phyloP scores from a whole-genome alignment of 2,113 vertebrate species.

The Sorex araneus region DNA sequence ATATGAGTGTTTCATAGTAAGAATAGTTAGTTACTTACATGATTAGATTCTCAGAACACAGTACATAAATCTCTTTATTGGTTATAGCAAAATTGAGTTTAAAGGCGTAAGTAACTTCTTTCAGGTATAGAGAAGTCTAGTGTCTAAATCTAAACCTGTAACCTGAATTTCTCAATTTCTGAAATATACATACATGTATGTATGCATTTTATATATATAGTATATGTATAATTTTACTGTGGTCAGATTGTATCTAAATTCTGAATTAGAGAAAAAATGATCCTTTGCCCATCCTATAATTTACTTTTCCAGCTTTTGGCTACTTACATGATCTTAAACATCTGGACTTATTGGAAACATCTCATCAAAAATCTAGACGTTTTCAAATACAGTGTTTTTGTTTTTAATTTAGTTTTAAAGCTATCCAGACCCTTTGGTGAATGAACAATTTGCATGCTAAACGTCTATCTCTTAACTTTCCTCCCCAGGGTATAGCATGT shows the following conservation, averaged over 20 bases:
- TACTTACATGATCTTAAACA: slow-evolving; percentile 72
- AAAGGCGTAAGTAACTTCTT: slow-evolving; percentile 54
- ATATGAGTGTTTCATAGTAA: slow-evolving; percentile 35
- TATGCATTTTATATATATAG: too few species aligned
- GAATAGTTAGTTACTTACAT: slow-evolving; percentile 35
- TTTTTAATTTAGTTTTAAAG: not conserved
- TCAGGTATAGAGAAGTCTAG: slow-evolving; percentile 39
- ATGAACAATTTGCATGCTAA: slow-evolving; percentile 22
- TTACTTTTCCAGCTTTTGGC: slow-evolving; percentile 73
- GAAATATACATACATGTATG: too few species aligned
- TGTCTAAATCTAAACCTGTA: slow-evolving; percentile 60
- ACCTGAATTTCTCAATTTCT: slow-evolving; percentile 30
- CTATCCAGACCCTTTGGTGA: not conserved
- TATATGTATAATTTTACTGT: slow-evolving; percentile 9
- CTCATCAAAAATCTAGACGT: slow-evolving; percentile 68
- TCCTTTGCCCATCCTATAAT: not conserved
- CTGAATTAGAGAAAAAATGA: slow-evolving; percentile 42
- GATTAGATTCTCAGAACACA: slow-evolving; percentile 47
- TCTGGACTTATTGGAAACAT: slow-evolving; percentile 76
- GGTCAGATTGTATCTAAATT: slow-evolving; percentile 50
- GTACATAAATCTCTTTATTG: slow-evolving; percentile 40
- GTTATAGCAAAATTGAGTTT: slow-evolving; percentile 49
- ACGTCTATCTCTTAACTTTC: not conserved
- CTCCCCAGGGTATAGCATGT: not conserved
- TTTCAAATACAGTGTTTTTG: slow-evolving; percentile 60